A percentile compares a stretch with the other conserved stretches of the same genome.
These are phyloP conservation scores for Mirounga angustirostris DNA, from an alignment of 2,113 vertebrate genomes.

Conservation along the genomic window DNA sequence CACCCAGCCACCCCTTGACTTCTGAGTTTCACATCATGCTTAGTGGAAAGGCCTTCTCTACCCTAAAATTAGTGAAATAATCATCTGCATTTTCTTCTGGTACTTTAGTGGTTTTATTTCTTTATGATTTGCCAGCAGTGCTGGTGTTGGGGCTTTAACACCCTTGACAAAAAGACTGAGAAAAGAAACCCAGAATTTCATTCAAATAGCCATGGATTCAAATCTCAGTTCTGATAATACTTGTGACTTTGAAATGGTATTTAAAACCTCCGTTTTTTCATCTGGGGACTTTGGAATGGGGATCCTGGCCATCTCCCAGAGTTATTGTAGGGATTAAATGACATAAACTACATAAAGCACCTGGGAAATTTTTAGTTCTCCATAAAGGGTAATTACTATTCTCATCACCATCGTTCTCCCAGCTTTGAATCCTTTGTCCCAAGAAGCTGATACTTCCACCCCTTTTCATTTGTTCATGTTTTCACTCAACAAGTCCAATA, in stretches of 20 bases:
- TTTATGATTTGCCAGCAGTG: neutral
- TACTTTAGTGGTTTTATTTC: conserved; percentile 1
- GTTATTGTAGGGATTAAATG: neutral
- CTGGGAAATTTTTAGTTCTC: neutral
- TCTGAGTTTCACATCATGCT: neutral
- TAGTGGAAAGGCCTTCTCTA: neutral
- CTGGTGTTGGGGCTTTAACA: neutral
- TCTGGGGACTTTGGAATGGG: neutral
- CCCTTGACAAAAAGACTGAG: neutral
- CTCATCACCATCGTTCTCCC: neutral
- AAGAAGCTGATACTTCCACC: neutral
- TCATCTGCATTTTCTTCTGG: conserved; percentile 11
- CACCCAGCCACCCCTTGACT: neutral
- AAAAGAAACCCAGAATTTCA: neutral
- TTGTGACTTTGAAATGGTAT: neutral
- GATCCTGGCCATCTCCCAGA: neutral
- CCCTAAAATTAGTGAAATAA: conserved; percentile 31
- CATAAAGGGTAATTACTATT: conserved; percentile 9
- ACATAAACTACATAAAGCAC: neutral
- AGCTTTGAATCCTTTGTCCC: neutral
- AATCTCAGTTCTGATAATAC: neutral
- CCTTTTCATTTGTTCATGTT: neutral
- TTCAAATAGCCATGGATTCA: neutral
- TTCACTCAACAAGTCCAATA: conserved; percentile 21
- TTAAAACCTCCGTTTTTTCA: conserved; percentile 14